Percentiles rank a stretch among this genome's conserved stretches.
Evolutionary conservation across 1,140 invertebrate genomes (phyloP).

Genomic region (Tetraneura akinire): DNA sequence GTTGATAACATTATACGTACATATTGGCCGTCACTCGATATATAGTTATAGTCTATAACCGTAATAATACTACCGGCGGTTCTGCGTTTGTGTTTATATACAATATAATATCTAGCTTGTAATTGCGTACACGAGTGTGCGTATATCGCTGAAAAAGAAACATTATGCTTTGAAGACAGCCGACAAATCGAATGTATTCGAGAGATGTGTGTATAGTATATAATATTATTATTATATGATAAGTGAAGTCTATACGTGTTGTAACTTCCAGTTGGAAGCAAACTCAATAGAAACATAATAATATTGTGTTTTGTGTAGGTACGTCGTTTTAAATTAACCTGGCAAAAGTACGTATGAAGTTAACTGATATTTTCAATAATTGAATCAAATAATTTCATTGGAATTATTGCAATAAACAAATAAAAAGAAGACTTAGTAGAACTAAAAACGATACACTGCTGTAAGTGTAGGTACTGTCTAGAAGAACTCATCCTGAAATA

Average conservation of each 20-base stretch:
- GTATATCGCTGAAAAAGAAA: background rate
- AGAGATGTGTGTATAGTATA: background rate
- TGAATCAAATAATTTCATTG: background rate
- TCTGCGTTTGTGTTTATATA: background rate
- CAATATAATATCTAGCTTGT: background rate
- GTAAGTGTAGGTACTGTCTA: background rate
- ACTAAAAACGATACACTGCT: background rate
- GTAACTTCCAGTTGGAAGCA: background rate
- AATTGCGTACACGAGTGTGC: background rate
- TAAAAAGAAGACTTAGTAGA: conserved; percentile 12
- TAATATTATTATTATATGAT: background rate
- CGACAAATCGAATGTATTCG: background rate
- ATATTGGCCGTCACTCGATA: background rate
- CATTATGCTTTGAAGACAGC: background rate
- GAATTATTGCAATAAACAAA: background rate
- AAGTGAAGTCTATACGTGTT: conserved; percentile 7
- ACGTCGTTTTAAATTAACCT: background rate
- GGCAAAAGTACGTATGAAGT: background rate
- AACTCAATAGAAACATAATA: background rate
- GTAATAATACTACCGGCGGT: background rate
- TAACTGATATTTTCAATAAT: too few relatives aligned
- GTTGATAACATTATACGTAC: background rate
- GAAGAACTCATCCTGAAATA: background rate
- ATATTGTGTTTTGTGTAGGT: background rate
- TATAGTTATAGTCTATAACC: background rate